Evolutionary conservation across 1,140 invertebrate species (phyloP), one percentile per base, ranked within the genome.

Genomic region (Triops longicaudatus): DNA sequence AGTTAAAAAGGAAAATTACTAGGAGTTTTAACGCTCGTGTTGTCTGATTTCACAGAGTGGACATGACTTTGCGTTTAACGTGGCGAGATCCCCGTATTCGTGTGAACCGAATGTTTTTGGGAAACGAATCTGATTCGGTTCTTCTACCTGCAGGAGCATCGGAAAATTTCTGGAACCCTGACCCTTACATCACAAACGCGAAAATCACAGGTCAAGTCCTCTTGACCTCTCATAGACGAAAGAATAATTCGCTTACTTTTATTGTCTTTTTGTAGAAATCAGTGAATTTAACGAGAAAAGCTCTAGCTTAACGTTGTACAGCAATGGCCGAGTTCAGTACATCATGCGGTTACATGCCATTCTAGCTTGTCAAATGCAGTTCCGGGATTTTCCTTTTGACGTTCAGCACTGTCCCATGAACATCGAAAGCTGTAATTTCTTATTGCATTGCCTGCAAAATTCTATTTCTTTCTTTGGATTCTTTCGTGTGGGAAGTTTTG

Each of bases 141-240:
- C 50, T 63, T 63, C 22, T 63, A 63, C 50, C 50, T 6, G 50
- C 50, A 2, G 50, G 14, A 17, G 50, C 50, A 11, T 63, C 22
- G 50, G 50, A 63, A n/a, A 63, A 63, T 63, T 63, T 63, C 50
- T 63, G 50, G 50, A 63, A 63, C 50, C 50, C 50, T n/a, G 50
- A 63, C 22, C 50, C 50, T 17, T 63, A 63, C 50, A 63, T 63
- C 22, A 63, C 50, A 6, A 63, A 63, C 22, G 50, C 50, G 14
- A 63, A 63, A 63, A 63, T 63, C 9, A 14, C 50, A 63, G 50
- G 50, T 63, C 17, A 1, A n/a, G 10, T n/a, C 6, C 1, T 14
- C 11, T 22, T n/a, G 50, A n/a, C 22, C 50, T 5, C 17, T 63
- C 50, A n/a, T 63, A 63, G 22, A 1, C 3, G 22, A 63, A 63